Percentiles rank a stretch among this genome's conserved stretches.
Evolutionary conservation across 2,888 invertebrate genomes (phyloP).

Genomic region (Cryptocephalus moraei): DNA sequence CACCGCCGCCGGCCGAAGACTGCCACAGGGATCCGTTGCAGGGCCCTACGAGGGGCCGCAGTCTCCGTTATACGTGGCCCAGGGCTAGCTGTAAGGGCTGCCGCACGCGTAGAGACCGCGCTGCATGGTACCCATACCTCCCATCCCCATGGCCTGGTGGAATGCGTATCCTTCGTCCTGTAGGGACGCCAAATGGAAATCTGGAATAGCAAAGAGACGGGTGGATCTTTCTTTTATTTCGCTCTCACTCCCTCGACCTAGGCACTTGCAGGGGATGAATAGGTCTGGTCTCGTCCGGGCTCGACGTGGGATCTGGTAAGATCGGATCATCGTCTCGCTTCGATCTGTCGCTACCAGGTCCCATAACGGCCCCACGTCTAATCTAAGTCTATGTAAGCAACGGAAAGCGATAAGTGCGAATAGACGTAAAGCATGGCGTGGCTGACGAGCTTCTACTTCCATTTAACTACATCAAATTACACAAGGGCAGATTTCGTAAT

Average conservation of each 20-base stretch:
- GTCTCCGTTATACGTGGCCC: conserved; percentile 43
- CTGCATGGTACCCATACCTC: conserved; percentile 42
- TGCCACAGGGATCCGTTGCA: conserved; percentile 32
- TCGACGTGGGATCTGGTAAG: no score
- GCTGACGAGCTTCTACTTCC: no score
- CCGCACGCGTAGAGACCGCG: conserved; percentile 43
- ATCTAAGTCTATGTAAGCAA: no score
- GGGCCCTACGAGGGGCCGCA: conserved; percentile 37
- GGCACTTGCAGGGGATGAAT: not conserved
- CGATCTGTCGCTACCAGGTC: no score
- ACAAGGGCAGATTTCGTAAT: no score
- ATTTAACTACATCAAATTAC: no score
- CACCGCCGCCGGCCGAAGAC: conserved; percentile 36
- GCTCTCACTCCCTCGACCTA: conserved; percentile 1
- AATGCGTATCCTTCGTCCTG: conserved; percentile 44
- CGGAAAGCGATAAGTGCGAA: no score
- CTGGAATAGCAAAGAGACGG: conserved; percentile 31
- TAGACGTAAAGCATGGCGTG: no score
- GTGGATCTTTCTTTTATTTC: not conserved
- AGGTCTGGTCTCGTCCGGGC: not conserved
- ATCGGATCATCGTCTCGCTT: no score
- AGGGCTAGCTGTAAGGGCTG: conserved; percentile 44
- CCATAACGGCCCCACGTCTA: no score
- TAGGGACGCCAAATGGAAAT: conserved; percentile 43
- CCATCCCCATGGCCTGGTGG: conserved; percentile 44